Evolutionary conservation across 2,113 vertebrate genomes (phyloP).

Genomic region (Bujurquina vittata): DNA sequence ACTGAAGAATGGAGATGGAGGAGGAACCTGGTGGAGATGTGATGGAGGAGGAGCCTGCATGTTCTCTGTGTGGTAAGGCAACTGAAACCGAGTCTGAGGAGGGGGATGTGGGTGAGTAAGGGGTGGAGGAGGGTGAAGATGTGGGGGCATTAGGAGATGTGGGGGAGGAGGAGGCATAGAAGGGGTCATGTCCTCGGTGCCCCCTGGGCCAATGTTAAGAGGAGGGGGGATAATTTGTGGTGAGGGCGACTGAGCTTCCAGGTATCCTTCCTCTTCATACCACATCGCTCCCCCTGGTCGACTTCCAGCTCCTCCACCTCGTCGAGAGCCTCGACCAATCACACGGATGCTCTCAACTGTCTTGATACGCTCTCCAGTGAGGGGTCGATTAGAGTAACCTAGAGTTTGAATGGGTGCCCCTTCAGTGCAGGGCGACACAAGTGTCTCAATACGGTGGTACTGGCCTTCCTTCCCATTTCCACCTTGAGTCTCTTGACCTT

Average conservation of each 20-base stretch:
- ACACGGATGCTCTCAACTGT: conserved; percentile 93
- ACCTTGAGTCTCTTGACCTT: conserved; percentile 34
- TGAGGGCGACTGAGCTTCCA: conserved; percentile 69
- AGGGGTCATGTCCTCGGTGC: conserved; percentile 56
- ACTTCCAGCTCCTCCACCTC: conserved; percentile 72
- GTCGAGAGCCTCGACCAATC: conserved; percentile 86
- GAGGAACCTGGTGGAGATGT: conserved; percentile 67
- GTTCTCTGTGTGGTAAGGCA: conserved; percentile 71
- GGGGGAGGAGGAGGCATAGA: conserved; percentile 66
- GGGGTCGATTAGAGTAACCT: conserved; percentile 84
- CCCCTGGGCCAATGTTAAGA: conserved; percentile 66
- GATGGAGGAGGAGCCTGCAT: conserved; percentile 65
- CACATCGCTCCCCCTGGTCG: conserved; percentile 72
- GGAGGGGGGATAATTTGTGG: conserved; percentile 69
- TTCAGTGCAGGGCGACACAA: conserved; percentile 90
- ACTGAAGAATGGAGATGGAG: conserved; percentile 66
- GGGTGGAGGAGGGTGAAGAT: conserved; percentile 69
- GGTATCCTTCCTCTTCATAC: conserved; percentile 83
- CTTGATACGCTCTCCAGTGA: conserved; percentile 92
- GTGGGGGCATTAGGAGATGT: conserved; percentile 69
- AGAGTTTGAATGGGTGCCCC: conserved; percentile 90
- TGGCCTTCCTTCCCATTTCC: conserved; percentile 75
- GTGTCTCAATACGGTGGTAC: conserved; percentile 93
- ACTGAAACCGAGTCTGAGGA: conserved; percentile 65
- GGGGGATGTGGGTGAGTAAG: conserved; percentile 67